These are phyloP conservation scores for Trochalopteron elliotii DNA, from an alignment of 2,113 vertebrate genomes.

Conservation along the genomic window DNA sequence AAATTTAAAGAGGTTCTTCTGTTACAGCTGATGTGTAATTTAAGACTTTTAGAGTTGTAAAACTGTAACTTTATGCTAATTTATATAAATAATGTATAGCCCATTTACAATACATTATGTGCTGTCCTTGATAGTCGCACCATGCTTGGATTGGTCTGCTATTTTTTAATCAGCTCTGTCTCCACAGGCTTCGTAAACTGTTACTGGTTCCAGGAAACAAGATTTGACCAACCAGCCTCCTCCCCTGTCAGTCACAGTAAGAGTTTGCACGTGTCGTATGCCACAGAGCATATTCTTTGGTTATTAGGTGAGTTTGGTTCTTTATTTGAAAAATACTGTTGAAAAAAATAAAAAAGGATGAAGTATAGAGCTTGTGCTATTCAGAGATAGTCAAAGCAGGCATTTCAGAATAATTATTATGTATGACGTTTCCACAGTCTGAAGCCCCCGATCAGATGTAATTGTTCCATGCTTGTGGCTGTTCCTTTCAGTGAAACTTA, in stretches of 20 bases:
- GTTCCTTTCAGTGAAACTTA: neutral
- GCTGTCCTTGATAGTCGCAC: neutral
- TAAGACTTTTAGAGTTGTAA: conserved; percentile 44
- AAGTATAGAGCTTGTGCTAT: neutral
- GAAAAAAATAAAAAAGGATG: neutral
- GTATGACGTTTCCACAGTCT: neutral
- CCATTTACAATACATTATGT: neutral
- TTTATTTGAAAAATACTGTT: neutral
- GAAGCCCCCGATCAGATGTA: neutral
- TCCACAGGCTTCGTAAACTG: neutral
- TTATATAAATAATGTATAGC: conserved; percentile 38
- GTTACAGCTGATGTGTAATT: conserved; percentile 47
- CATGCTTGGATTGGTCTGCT: neutral
- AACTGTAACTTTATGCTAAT: conserved; percentile 53
- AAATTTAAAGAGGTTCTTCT: conserved; percentile 45
- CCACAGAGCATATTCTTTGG: neutral
- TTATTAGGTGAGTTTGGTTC: neutral
- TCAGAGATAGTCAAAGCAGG: neutral
- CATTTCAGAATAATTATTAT: neutral
- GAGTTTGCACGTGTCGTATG: neutral
- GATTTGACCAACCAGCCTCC: neutral
- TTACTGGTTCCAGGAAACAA: neutral
- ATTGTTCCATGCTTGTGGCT: neutral
- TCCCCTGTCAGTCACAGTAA: neutral
- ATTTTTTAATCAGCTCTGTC: neutral